A percentile compares a stretch with the other conserved stretches of the same genome.
Evolutionary conservation across 2,797 vertebrate genomes (phyloP).

Genomic region (Coregonus suidteri): DNA sequence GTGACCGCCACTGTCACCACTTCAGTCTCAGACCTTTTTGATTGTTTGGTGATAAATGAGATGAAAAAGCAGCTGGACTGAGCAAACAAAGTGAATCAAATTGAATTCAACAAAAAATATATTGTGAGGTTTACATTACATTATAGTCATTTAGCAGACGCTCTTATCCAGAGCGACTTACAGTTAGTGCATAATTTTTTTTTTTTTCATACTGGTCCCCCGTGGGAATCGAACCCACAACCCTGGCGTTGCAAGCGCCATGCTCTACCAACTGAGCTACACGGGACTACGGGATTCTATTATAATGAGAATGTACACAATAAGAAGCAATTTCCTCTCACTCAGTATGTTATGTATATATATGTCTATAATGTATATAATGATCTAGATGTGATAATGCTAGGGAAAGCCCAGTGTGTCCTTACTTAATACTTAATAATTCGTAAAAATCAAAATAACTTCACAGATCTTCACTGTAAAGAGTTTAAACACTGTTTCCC

Average conservation of each 20-base stretch:
- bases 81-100: background rate
- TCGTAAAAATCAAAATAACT: too few relatives aligned
- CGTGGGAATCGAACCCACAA: too few relatives aligned
- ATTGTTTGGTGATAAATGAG: background rate
- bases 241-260: too few relatives aligned
- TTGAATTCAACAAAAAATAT: background rate
- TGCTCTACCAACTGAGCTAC: too few relatives aligned
- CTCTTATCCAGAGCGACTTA: too few relatives aligned
- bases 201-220: too few relatives aligned
- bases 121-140: background rate
- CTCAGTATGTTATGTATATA: conserved; percentile 5
- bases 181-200: too few relatives aligned
- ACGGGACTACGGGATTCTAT: too few relatives aligned
- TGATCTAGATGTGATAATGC: conserved; percentile 27
- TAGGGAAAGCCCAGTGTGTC: conserved; percentile 32
- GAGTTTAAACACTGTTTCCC: too few relatives aligned
- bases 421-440: conserved; percentile 6
- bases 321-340: conserved; percentile 10
- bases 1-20: background rate
- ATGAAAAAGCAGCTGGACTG: background rate
- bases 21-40: background rate
- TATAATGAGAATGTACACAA: background rate
- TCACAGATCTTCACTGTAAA: too few relatives aligned
- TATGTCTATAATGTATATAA: background rate
- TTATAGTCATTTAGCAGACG: too few relatives aligned